Conservation (phyloP, 2,797 vertebrate genomes). For the Morus bassanus region DNA sequence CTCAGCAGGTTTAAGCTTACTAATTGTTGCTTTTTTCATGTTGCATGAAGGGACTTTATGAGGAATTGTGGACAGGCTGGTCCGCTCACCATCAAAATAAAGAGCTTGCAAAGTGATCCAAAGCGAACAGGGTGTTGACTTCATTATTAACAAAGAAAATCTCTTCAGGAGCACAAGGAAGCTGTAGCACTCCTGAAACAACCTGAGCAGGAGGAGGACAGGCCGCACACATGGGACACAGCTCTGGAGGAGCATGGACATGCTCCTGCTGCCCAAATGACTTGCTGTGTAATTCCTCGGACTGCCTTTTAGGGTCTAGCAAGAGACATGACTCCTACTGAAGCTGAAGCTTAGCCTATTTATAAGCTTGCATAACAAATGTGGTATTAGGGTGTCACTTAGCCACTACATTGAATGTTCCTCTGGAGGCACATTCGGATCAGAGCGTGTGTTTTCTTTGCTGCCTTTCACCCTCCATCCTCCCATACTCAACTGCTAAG, state of each 20-base stretch:
- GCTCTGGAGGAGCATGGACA: neutral
- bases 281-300: neutral
- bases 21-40: neutral
- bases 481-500: neutral
- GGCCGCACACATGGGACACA: rapidly evolving
- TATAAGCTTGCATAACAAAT: neutral
- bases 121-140: neutral
- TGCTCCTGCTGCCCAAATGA: neutral
- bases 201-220: neutral
- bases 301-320: neutral
- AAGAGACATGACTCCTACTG: neutral
- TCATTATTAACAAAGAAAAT: neutral
- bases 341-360: neutral
- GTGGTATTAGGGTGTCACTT: neutral
- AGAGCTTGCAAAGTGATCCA: neutral
- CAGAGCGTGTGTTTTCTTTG: neutral
- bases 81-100: neutral
- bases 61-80: neutral
- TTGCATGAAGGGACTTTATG: neutral
- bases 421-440: neutral
- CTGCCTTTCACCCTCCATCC: neutral
- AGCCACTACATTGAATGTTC: neutral
- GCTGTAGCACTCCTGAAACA: neutral
- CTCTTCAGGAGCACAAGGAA: neutral
- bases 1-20: neutral